Evolutionary conservation across 2,797 vertebrate species (phyloP).

Genomic region (Enteromius anoplus): DNA sequence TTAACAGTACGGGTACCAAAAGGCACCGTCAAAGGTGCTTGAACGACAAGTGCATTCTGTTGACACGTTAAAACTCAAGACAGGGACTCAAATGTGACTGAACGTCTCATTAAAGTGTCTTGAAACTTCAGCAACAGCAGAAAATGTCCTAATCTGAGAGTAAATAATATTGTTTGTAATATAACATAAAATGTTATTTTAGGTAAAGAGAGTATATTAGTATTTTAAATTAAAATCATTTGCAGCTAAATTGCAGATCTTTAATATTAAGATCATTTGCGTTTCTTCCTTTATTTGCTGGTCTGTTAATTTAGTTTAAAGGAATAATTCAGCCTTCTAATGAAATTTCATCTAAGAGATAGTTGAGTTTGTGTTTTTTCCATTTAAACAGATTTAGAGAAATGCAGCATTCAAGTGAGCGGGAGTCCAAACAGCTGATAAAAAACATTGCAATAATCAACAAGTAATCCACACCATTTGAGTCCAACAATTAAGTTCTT

Average conservation of each 20-base stretch:
- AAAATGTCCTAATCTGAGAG: constrained; percentile 20
- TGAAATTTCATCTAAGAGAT: not conserved
- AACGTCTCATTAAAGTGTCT: constrained; percentile 8
- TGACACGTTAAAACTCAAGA: constrained; percentile 18
- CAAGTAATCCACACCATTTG: not conserved
- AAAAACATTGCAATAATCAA: not conserved
- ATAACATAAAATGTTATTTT: constrained; percentile 26
- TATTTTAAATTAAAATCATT: constrained; percentile 23
- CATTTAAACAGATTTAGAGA: not conserved
- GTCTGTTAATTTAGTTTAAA: constrained; percentile 18
- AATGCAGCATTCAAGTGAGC: not conserved
- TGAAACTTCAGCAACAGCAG: constrained; percentile 28
- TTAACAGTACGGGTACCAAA: not conserved
- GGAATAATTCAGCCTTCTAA: not conserved
- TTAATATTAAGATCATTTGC: not conserved
- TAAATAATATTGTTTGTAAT: not conserved
- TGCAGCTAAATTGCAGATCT: not conserved
- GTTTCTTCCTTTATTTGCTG: constrained; percentile 2
- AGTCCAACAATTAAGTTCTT: not conserved
- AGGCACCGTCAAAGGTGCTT: constrained; percentile 47
- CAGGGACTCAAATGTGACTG: constrained; percentile 6
- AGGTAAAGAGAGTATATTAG: constrained; percentile 21
- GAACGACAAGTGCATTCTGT: constrained; percentile 47
- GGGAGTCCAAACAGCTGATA: not conserved
- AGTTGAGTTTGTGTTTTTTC: not conserved